Percentiles rank a stretch among this genome's conserved stretches.
These are phyloP conservation scores for Portevinia maculata DNA, from an alignment of 2,888 invertebrate species.

Conservation along the genomic window DNA sequence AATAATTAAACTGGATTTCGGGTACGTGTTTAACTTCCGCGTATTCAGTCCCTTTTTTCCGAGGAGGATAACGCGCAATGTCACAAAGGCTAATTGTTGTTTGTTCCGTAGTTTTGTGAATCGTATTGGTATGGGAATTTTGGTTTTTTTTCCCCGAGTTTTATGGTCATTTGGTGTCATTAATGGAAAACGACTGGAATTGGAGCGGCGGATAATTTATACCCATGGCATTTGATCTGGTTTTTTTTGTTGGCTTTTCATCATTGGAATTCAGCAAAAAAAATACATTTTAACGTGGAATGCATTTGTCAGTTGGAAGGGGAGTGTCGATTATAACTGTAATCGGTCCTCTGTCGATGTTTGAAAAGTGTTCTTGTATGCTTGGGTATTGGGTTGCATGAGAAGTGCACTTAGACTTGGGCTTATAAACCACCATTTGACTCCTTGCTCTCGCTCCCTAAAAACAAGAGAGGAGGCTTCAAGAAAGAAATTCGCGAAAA, in stretches of 20 bases:
- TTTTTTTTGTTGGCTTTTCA: conserved; percentile 8
- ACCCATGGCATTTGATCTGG: conserved; percentile 47
- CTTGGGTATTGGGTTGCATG: no score
- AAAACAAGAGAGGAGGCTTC: no score
- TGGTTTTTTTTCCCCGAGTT: conserved; percentile 34
- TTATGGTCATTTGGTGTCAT: conserved; percentile 67
- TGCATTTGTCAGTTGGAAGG: background rate
- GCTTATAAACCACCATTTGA: no score
- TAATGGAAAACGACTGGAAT: conserved; percentile 51
- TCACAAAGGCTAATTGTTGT: conserved; percentile 74
- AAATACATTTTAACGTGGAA: background rate
- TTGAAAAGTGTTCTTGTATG: no score
- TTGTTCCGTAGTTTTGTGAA: conserved; percentile 54
- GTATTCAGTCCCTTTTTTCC: conserved; percentile 57
- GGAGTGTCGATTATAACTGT: background rate
- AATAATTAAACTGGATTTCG: conserved; percentile 70
- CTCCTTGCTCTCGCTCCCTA: no score
- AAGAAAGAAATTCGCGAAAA: no score
- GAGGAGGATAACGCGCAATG: conserved; percentile 65
- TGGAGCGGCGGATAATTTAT: conserved; percentile 51
- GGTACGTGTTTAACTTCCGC: conserved; percentile 66
- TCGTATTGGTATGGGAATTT: conserved; percentile 55
- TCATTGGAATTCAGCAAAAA: background rate
- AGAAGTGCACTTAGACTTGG: no score
- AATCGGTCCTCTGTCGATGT: no score